Conservation (phyloP, 2,797 vertebrate genomes). For the Atherinosoma microstoma region DNA sequence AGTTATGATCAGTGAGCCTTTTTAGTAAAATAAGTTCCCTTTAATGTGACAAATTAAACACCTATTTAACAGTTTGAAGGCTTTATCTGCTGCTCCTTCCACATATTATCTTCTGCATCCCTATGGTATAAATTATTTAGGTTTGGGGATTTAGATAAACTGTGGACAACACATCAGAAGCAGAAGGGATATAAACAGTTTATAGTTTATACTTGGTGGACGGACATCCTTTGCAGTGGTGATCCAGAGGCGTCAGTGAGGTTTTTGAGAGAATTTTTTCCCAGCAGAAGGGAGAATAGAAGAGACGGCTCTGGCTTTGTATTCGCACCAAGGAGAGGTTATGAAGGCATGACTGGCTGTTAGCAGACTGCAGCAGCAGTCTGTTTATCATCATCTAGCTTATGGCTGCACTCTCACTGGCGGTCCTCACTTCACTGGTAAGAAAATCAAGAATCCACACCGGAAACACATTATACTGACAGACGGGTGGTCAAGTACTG, state of each 20-base stretch:
- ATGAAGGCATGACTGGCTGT: slow-evolving; percentile 45
- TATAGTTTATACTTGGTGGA: slow-evolving; percentile 5
- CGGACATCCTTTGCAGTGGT: slow-evolving; percentile 1
- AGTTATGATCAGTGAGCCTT: slow-evolving; percentile 24
- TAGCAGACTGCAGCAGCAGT: slow-evolving; percentile 31
- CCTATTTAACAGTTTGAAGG: slow-evolving; percentile 8
- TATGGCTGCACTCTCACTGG: slow-evolving; percentile 41
- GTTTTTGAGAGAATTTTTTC: slow-evolving; percentile 32
- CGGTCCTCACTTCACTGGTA: slow-evolving; percentile 46
- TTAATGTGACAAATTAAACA: slow-evolving; percentile 38
- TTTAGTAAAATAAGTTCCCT: slow-evolving; percentile 12
- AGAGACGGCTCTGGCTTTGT: slow-evolving; percentile 40
- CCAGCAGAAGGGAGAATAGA: not conserved
- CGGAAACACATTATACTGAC: slow-evolving; percentile 17
- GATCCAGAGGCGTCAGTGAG: slow-evolving; percentile 28
- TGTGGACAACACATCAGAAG: slow-evolving; percentile 8
- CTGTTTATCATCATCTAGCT: slow-evolving; percentile 67
- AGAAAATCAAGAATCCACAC: slow-evolving; percentile 53
- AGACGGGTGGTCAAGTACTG: slow-evolving; percentile 23
- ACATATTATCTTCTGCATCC: not conserved
- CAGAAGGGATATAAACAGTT: slow-evolving; percentile 30
- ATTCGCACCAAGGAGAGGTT: slow-evolving; percentile 57
- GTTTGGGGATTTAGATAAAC: slow-evolving; percentile 6
- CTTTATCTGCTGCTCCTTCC: not conserved
- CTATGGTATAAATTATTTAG: slow-evolving; percentile 8